These are phyloP conservation scores for Philaenus spumarius DNA, from an alignment of 1,140 invertebrate genomes.

Conservation along the genomic window DNA sequence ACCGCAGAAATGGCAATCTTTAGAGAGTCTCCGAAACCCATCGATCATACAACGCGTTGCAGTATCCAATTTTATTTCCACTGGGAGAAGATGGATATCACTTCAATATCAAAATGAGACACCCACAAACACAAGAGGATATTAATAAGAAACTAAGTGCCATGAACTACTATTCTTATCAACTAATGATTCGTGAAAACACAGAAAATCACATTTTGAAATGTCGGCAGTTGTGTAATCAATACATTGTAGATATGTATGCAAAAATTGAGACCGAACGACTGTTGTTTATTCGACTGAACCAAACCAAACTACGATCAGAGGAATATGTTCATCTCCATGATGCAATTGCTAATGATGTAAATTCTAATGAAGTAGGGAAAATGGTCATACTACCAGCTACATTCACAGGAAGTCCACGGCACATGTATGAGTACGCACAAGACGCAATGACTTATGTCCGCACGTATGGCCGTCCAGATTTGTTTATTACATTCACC, in stretches of 20 bases:
- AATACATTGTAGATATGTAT: constrained; percentile 42
- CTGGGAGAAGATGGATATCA: constrained; percentile 43
- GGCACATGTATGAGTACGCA: constrained; percentile 33
- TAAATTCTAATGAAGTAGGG: constrained; percentile 25
- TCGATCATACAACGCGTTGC: constrained; percentile 20
- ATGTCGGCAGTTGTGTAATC: constrained; percentile 37
- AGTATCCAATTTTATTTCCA: constrained; percentile 44
- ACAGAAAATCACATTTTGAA: constrained; percentile 33
- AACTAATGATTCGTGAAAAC: constrained; percentile 37
- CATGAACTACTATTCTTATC: constrained; percentile 38
- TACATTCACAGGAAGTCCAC: constrained; percentile 38
- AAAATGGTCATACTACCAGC: constrained; percentile 39
- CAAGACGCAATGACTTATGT: constrained; percentile 14
- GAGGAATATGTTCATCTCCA: constrained; percentile 42
- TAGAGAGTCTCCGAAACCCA: constrained; percentile 40
- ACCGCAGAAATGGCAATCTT: constrained; percentile 33
- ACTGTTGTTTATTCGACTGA: constrained; percentile 34
- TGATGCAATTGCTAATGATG: constrained; percentile 29
- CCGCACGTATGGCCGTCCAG: constrained; percentile 12
- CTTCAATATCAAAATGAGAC: constrained; percentile 25
- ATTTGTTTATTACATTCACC: constrained; percentile 39
- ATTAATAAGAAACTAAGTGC: constrained; percentile 34
- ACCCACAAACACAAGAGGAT: neutral
- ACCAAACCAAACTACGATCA: constrained; percentile 41
- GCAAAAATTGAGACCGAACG: constrained; percentile 41